phyloP scores from a whole-genome alignment of 1,140 invertebrate genomes.

The Drosophila grimshawi region DNA sequence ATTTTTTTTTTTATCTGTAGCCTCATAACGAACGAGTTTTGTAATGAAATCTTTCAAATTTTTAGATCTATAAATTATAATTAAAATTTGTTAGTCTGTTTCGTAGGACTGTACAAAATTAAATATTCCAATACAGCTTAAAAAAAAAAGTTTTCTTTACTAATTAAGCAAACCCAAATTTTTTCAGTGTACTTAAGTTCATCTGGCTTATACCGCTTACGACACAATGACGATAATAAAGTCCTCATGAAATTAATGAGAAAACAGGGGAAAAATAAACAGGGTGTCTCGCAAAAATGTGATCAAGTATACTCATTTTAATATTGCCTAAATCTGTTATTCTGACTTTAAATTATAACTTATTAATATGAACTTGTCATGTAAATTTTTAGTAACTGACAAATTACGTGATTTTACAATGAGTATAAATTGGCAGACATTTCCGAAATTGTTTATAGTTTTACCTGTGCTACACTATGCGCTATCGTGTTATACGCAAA shows the following conservation, averaged over 20 bases:
- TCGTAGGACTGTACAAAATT: not conserved
- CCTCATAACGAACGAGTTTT: too few relatives aligned
- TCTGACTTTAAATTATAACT: not conserved
- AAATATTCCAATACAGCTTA: too few relatives aligned
- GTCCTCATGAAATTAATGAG: conserved; percentile 70
- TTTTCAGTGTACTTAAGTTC: conserved; percentile 46
- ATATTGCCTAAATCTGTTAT: not conserved
- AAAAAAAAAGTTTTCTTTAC: too few relatives aligned
- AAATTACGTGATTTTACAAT: conserved; percentile 12
- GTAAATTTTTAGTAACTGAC: too few relatives aligned
- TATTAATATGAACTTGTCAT: too few relatives aligned
- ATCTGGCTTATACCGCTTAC: conserved; percentile 23
- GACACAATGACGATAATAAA: conserved; percentile 63
- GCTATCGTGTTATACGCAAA: conserved; percentile 10
- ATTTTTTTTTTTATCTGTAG: too few relatives aligned
- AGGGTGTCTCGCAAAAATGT: conserved; percentile 49
- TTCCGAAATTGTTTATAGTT: conserved; percentile 58
- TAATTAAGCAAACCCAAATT: not conserved
- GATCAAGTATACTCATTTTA: not conserved
- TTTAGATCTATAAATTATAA: too few relatives aligned
- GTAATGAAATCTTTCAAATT: too few relatives aligned
- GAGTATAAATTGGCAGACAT: conserved; percentile 38
- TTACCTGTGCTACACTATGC: conserved; percentile 49
- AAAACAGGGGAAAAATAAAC: conserved; percentile 45
- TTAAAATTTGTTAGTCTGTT: not conserved